Evolutionary conservation across 2,888 invertebrate genomes (phyloP), one percentile per base, ranked within the genome.

Genomic region (Hedya salicella): DNA sequence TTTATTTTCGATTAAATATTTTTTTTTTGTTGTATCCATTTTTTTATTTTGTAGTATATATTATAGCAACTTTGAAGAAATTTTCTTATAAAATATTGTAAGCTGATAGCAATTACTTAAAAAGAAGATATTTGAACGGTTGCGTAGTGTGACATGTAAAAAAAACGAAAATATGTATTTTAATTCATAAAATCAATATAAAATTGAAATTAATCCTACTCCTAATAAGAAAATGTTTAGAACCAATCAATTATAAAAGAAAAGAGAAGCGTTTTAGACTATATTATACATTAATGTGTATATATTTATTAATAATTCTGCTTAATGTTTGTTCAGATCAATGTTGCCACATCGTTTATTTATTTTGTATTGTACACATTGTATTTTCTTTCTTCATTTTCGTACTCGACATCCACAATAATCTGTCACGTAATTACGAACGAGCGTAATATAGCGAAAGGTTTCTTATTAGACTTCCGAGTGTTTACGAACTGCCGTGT

Each of bases 381-480:
- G 42, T 36, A 16, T 52, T 40, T 53, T 40, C 32, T 46, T 40
- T 40, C 36, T 32, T 2, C 5, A 32, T 44, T 36, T 11, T 21
- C 19, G 8, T 39, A 46, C 36, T 46, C 57, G 57, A 40, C 42
- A 53, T 62, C 39, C 42, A 40, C 48, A 40, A 49, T 57, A 30
- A 57, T 65, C 60, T 66, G 66, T 66, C 66, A 60, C 66, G 54
- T 61, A 66, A 48, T 60, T 61, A 54, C 30, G 44, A 61, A 48
- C 14, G 19, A 57, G 40, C 54, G 32, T 39, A 60, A 49, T 61
- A 61, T 19, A 61, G 46, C 54, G 54, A 66, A 66, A 60, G 59
- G 53, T 53, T 42, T 66, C 66, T 48, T 32, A 54, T 32, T 60
- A 44, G 46, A 46, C 17, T 54, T 30, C n/a, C 46, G 48, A 54